Percentiles rank a stretch among this genome's conserved stretches.
Evolutionary conservation across 2,888 invertebrate genomes (phyloP).

Genomic region (Pammene fasciana): DNA sequence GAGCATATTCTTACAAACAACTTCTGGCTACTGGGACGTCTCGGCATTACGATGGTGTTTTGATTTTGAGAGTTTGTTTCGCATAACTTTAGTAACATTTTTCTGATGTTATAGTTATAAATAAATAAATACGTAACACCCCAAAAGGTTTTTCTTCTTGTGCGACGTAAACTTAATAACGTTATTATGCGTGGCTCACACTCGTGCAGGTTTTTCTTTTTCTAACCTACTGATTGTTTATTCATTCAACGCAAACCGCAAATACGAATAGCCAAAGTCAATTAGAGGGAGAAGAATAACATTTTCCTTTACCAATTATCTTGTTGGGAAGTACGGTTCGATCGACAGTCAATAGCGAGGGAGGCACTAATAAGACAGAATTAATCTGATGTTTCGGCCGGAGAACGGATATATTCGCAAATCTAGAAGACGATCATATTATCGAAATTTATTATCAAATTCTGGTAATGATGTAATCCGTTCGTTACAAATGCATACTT

Average conservation of each 20-base stretch:
- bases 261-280: conserved; percentile 42
- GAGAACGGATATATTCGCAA: conserved; percentile 23
- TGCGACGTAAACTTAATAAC: background rate
- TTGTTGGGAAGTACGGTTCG: conserved; percentile 40
- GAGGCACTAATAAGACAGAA: conserved; percentile 40
- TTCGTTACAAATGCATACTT: conserved; percentile 13
- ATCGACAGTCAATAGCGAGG: conserved; percentile 38
- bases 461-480: background rate
- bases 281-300: conserved; percentile 42
- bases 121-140: too few relatives aligned
- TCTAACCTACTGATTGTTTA: conserved; percentile 33
- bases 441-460: conserved; percentile 2
- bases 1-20: too few relatives aligned
- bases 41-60: too few relatives aligned
- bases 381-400: conserved; percentile 39
- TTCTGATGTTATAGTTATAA: too few relatives aligned
- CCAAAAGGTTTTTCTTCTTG: background rate
- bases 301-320: conserved; percentile 42
- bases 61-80: too few relatives aligned
- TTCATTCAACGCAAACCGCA: conserved; percentile 31
- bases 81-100: too few relatives aligned
- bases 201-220: background rate
- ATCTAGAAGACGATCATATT: conserved; percentile 26
- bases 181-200: background rate
- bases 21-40: too few relatives aligned